These are phyloP conservation scores for Zeus faber DNA, from an alignment of 2,113 vertebrate genomes.

Conservation along the genomic window DNA sequence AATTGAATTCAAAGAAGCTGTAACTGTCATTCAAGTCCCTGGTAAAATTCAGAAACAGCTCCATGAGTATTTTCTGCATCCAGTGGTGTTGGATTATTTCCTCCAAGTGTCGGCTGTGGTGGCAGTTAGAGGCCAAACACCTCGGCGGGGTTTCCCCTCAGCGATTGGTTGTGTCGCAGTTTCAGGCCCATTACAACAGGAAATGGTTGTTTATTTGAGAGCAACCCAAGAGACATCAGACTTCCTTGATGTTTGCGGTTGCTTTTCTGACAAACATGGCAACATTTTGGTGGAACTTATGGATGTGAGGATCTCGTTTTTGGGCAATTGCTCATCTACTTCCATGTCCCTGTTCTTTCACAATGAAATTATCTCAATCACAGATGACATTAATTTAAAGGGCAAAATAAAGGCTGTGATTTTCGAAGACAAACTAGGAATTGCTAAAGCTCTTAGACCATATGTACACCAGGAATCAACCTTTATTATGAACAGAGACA, in stretches of 20 bases:
- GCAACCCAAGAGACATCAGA: slow-evolving; percentile 63
- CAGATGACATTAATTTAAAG: slow-evolving; percentile 1
- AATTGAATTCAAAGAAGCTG: slow-evolving; percentile 79
- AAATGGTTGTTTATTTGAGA: slow-evolving; percentile 83
- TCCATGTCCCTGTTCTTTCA: slow-evolving; percentile 77
- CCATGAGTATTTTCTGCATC: slow-evolving; percentile 79
- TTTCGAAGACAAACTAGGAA: slow-evolving; percentile 79
- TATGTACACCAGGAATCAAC: slow-evolving; percentile 69
- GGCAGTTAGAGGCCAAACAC: slow-evolving; percentile 34
- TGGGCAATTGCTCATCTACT: slow-evolving; percentile 48
- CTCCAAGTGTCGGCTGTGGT: slow-evolving; percentile 79
- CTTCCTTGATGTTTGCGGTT: slow-evolving; percentile 80
- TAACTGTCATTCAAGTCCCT: slow-evolving; percentile 73
- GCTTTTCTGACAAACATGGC: slow-evolving; percentile 77
- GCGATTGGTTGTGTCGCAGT: slow-evolving; percentile 75
- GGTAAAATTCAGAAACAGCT: slow-evolving; percentile 63
- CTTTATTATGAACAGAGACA: slow-evolving; percentile 59
- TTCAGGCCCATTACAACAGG: slow-evolving; percentile 69
- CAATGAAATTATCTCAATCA: slow-evolving; percentile 65
- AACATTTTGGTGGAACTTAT: slow-evolving; percentile 78
- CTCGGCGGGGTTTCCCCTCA: slow-evolving; percentile 76
- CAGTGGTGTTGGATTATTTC: slow-evolving; percentile 83
- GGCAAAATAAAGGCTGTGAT: slow-evolving; percentile 71
- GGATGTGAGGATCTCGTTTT: slow-evolving; percentile 70
- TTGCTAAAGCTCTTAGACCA: slow-evolving; percentile 71